phyloP scores from a whole-genome alignment of 1,140 invertebrate species.

The Tribolium madens region DNA sequence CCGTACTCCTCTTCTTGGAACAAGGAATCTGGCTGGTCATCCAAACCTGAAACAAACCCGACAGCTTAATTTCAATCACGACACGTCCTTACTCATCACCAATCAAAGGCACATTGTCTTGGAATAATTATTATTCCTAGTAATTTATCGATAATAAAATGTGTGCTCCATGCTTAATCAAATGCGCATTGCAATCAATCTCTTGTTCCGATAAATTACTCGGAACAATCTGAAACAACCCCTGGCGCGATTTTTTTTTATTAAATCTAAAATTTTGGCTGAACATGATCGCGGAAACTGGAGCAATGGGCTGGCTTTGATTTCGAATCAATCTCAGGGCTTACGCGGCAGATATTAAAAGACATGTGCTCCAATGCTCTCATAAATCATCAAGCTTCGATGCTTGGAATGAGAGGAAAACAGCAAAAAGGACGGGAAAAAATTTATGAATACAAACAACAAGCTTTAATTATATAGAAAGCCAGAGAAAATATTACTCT shows the following conservation, averaged over 20 bases:
- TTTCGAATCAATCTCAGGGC: constrained; percentile 23
- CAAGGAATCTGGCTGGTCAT: constrained; percentile 57
- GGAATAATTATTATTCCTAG: not conserved
- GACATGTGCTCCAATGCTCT: constrained; percentile 17
- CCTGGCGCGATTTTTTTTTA: constrained; percentile 17
- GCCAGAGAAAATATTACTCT: not conserved
- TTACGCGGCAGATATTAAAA: constrained; percentile 31
- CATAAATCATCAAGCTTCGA: constrained; percentile 16
- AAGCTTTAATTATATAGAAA: not conserved
- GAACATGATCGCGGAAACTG: not conserved
- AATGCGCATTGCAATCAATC: constrained; percentile 11
- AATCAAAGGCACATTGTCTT: not conserved
- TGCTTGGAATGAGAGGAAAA: not conserved
- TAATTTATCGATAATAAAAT: not conserved
- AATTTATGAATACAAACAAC: not conserved
- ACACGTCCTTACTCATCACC: not conserved
- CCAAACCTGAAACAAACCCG: constrained; percentile 41
- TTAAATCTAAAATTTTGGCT: not conserved
- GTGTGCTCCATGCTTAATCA: not conserved
- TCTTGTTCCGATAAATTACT: not conserved
- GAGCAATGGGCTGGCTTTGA: constrained; percentile 24
- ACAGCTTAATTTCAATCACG: constrained; percentile 38
- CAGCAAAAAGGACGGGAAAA: not conserved
- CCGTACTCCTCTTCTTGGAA: constrained; percentile 57
- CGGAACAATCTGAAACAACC: not conserved